Percentiles rank a stretch among this genome's conserved stretches.
phyloP scores from a whole-genome alignment of 2,797 vertebrate species.

The Orientallactaga sibirica region DNA sequence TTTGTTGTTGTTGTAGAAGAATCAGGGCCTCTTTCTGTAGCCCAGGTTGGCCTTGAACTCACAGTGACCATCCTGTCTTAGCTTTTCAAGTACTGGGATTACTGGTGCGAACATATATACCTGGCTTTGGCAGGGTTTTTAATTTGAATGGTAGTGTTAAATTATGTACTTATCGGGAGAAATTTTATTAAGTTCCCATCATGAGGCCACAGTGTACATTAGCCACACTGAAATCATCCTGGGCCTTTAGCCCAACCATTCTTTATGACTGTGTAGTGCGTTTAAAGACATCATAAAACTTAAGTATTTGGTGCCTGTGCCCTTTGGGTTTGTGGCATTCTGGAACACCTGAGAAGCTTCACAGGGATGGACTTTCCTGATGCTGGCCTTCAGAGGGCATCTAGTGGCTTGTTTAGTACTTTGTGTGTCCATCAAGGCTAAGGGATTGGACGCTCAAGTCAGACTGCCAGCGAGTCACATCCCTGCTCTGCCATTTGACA shows the following conservation, averaged over 20 bases:
- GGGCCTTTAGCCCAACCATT: not conserved
- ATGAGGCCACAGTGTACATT: not conserved
- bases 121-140: not conserved
- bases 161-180: conserved; percentile 19
- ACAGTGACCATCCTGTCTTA: not conserved
- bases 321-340: not conserved
- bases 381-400: accelerated
- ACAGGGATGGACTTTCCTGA: accelerated
- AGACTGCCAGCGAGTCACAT: not conserved
- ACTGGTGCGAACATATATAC: not conserved
- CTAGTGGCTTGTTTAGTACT: accelerated
- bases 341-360: accelerated
- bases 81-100: not conserved
- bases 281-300: not conserved
- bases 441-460: not conserved
- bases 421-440: not conserved
- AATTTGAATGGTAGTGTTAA: not conserved
- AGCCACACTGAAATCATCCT: not conserved
- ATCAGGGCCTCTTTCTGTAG: not conserved
- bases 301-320: not conserved
- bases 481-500: not conserved
- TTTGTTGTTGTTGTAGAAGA: not conserved
- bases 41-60: not conserved
- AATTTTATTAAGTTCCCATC: not conserved
- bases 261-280: not conserved